These are phyloP conservation scores for Halictus rubicundus DNA, from an alignment of 1,140 invertebrate genomes.

Conservation along the genomic window DNA sequence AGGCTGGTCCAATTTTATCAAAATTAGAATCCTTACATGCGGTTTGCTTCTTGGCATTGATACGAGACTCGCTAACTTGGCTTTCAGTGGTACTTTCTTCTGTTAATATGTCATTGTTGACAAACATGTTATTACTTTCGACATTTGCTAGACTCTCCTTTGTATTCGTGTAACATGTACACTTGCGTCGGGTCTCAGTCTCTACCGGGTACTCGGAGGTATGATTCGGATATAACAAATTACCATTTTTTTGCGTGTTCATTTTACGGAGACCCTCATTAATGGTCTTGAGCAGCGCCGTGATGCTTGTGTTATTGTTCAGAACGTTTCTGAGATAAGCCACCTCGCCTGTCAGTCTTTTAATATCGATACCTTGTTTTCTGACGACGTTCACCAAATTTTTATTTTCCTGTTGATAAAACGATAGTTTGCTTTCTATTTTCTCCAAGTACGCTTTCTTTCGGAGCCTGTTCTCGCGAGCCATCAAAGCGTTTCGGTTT, in stretches of 20 bases:
- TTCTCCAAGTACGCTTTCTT: constrained; percentile 82
- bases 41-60: not conserved
- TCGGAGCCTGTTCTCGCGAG: constrained; percentile 82
- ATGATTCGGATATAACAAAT: not conserved
- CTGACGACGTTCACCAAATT: constrained; percentile 78
- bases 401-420: constrained; percentile 78
- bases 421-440: constrained; percentile 79
- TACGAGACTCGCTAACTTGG: not conserved
- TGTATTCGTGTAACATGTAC: not conserved
- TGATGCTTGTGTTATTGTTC: constrained; percentile 80
- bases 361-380: constrained; percentile 76
- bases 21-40: constrained; percentile 7
- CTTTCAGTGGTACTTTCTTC: not conserved
- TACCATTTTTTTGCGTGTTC: constrained; percentile 9
- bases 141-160: constrained; percentile 14
- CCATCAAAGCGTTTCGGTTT: constrained; percentile 81
- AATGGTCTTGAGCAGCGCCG: constrained; percentile 77
- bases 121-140: constrained; percentile 12
- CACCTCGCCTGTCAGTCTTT: constrained; percentile 79
- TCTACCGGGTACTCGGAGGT: not conserved
- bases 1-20: not conserved
- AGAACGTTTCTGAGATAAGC: constrained; percentile 80
- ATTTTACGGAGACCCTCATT: constrained; percentile 64
- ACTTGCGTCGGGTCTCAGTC: not conserved
- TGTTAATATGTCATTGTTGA: not conserved